Conservation (phyloP, 2,888 invertebrate species). For the Sarcophaga caerulescens region DNA sequence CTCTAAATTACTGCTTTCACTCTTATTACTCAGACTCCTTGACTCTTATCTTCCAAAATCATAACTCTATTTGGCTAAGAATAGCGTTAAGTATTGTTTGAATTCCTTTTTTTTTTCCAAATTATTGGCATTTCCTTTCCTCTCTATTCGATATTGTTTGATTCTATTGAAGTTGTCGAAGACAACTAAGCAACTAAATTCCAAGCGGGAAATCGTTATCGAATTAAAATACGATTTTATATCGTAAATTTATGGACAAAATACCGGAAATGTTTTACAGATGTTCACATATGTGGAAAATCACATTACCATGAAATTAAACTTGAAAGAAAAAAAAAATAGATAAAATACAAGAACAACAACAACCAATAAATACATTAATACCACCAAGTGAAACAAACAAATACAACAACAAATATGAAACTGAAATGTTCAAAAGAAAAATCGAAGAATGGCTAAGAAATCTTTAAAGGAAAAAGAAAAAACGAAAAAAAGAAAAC, state of each 20-base stretch:
- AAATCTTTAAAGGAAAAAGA: slow-evolving; percentile 5
- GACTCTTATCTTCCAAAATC: too few relatives aligned
- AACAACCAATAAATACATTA: neutral
- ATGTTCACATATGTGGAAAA: slow-evolving; percentile 53
- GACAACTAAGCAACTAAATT: slow-evolving; percentile 21
- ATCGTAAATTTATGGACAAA: slow-evolving; percentile 60
- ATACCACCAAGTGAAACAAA: neutral
- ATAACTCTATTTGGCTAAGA: too few relatives aligned
- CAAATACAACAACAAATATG: slow-evolving; percentile 8
- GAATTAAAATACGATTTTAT: slow-evolving; percentile 70
- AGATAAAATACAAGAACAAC: neutral
- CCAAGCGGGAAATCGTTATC: slow-evolving; percentile 62
- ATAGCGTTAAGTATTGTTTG: too few relatives aligned
- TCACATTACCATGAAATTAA: slow-evolving; percentile 62
- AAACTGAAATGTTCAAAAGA: slow-evolving; percentile 21
- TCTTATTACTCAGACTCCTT: too few relatives aligned
- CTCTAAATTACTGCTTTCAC: too few relatives aligned
- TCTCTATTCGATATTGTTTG: neutral
- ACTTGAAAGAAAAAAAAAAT: neutral
- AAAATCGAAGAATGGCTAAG: slow-evolving; percentile 11
- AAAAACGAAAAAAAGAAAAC: too few relatives aligned
- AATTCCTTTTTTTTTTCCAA: too few relatives aligned
- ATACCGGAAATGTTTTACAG: slow-evolving; percentile 66
- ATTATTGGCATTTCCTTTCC: too few relatives aligned
- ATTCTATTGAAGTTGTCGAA: neutral